phyloP scores from a whole-genome alignment of 1,140 invertebrate species.

The Drosophila ambigua region DNA sequence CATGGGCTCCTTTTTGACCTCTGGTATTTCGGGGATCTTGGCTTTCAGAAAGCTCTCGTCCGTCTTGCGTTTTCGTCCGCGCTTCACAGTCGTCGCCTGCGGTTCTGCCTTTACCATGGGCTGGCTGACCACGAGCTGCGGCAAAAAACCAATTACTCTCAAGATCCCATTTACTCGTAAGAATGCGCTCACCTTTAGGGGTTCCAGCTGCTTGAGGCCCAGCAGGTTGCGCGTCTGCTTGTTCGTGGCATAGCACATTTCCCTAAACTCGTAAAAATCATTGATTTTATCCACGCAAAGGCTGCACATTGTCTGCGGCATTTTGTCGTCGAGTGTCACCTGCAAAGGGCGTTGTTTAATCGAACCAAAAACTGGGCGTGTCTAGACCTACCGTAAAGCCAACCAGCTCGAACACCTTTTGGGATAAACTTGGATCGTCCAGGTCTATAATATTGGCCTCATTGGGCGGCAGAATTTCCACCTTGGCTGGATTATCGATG shows the following conservation, averaged over 20 bases:
- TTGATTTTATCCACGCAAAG: slow-evolving; percentile 86
- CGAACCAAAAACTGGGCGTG: not conserved
- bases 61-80: slow-evolving; percentile 56
- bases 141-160: not conserved
- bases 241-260: slow-evolving; percentile 85
- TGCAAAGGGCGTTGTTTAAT: slow-evolving; percentile 57
- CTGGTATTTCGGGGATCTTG: not conserved
- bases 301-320: slow-evolving; percentile 86
- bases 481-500: slow-evolving; percentile 79
- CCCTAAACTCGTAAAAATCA: slow-evolving; percentile 86
- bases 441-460: slow-evolving; percentile 51
- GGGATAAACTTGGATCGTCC: slow-evolving; percentile 69
- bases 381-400: slow-evolving; percentile 61
- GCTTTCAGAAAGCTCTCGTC: slow-evolving; percentile 26
- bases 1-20: slow-evolving; percentile 53
- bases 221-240: slow-evolving; percentile 84
- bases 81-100: slow-evolving; percentile 19
- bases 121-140: slow-evolving; percentile 43
- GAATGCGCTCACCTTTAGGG: slow-evolving; percentile 42
- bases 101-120: slow-evolving; percentile 54
- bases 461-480: slow-evolving; percentile 53
- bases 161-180: not conserved
- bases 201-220: slow-evolving; percentile 76
- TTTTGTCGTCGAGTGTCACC: slow-evolving; percentile 85
- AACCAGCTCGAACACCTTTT: slow-evolving; percentile 71